Conservation (phyloP, 2,113 vertebrate species). For the Spermophilus dauricus region DNA sequence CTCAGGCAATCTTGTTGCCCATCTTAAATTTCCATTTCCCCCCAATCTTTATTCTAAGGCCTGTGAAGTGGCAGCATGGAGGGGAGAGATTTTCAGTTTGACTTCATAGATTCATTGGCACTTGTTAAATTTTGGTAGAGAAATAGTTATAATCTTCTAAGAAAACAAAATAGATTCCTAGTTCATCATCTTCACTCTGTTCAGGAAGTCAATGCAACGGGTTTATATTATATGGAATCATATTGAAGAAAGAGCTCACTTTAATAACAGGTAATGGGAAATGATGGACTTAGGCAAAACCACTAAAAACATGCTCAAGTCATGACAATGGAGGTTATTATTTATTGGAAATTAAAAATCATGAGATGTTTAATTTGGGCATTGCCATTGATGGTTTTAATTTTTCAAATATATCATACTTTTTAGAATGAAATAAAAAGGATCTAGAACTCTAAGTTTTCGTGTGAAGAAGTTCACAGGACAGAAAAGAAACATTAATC, state of each 20-base stretch:
- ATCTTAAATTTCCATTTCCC: conserved; percentile 37
- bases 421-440: conserved; percentile 47
- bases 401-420: conserved; percentile 47
- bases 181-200: neutral
- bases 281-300: neutral
- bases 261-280: conserved; percentile 45
- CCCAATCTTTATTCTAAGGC: neutral
- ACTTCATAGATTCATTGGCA: neutral
- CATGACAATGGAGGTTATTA: neutral
- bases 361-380: conserved; percentile 4
- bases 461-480: neutral
- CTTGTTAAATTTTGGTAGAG: conserved; percentile 28
- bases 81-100: neutral
- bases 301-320: neutral
- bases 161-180: neutral
- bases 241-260: neutral
- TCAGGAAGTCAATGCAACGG: neutral
- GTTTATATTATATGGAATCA: conserved; percentile 21
- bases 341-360: neutral
- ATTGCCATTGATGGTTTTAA: neutral
- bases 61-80: neutral
- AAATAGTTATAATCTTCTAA: neutral
- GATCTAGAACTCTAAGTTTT: neutral
- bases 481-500: conserved; percentile 33
- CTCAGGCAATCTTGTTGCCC: neutral